Base-by-base conservation (phyloP, 2,888 invertebrate genomes). In the Drosophila kokeensis region DNA sequence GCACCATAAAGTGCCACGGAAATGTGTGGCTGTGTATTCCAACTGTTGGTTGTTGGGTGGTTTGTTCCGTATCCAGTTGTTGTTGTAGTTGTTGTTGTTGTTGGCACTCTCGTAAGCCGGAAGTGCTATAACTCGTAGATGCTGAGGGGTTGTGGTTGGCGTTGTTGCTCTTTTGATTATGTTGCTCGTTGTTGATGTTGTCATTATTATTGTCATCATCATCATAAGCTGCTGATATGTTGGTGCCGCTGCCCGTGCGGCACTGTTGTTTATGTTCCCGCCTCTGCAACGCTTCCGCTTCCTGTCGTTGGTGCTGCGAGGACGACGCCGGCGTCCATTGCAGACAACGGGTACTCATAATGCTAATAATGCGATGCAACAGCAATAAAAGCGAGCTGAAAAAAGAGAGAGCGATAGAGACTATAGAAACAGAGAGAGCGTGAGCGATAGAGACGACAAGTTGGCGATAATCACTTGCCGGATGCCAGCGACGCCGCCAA, bases 141-240 rank as follows among this genome's bases (percentile, higher is more conserved):
- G 69, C 29, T 59, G 52, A 58, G 61, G 36, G 45, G 71, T 45
- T 61, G 55, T 40, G 61, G 48, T 52, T 49, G 40, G 29, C 40
- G 48, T 27, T 52, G 54, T 32, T 53, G 50, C 61, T 69, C 67
- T 55, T 75, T 73, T 73, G 75, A 83, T 80, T 77, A 75, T 75
- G 66, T 57, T 34, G 34, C 57, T 69, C 50, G 32, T 53, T 69
- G 27, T 2, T 7, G 36, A 13, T 36, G 36, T 42, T 57, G 21
- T 42, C 45, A 30, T 30, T 36, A 40, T 50, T 63, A 40, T 62
- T 68, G 50, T 69, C 63, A 70, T 86, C 69, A 67, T 71, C 66
- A 69, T 65, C 69, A 76, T 80, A 83, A 88, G 69, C 86, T 66
- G 76, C 88, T 88, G 88, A 90, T 87, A 90, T 86, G 89, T 81